These are phyloP conservation scores for Falco rusticolus DNA, from an alignment of 2,797 vertebrate genomes.

Conservation along the genomic window DNA sequence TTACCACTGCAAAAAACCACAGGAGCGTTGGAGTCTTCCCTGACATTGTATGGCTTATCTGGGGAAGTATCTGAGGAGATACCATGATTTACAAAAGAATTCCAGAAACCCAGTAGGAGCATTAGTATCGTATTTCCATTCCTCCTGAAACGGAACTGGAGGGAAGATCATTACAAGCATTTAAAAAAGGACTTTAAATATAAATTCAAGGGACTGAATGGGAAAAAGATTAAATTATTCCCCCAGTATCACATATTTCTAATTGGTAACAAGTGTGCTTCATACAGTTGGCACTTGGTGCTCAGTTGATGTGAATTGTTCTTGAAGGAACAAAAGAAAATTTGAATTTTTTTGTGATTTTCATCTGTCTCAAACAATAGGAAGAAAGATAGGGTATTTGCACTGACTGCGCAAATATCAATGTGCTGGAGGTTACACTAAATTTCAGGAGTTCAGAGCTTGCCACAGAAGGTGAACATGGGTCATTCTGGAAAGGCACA, in stretches of 20 bases:
- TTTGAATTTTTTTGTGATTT: neutral
- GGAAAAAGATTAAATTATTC: neutral
- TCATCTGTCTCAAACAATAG: neutral
- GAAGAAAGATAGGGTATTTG: neutral
- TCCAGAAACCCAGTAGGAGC: neutral
- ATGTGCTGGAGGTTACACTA: neutral
- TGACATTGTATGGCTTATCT: neutral
- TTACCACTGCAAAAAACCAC: neutral
- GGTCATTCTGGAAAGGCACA: neutral
- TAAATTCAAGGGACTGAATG: neutral
- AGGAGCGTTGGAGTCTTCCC: neutral
- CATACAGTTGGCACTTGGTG: neutral
- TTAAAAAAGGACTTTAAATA: neutral
- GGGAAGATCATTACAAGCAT: neutral
- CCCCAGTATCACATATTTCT: rapidly evolving
- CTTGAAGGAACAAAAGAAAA: neutral
- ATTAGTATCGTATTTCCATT: neutral
- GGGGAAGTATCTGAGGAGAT: neutral
- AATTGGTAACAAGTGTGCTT: neutral
- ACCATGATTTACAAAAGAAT: neutral
- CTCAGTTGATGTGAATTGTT: neutral
- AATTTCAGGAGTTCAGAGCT: neutral
- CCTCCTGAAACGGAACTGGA: neutral
- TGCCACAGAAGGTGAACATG: neutral
- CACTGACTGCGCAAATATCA: neutral